These are phyloP conservation scores for Phasia obesa DNA, from an alignment of 2,888 invertebrate genomes.

Conservation along the genomic window DNA sequence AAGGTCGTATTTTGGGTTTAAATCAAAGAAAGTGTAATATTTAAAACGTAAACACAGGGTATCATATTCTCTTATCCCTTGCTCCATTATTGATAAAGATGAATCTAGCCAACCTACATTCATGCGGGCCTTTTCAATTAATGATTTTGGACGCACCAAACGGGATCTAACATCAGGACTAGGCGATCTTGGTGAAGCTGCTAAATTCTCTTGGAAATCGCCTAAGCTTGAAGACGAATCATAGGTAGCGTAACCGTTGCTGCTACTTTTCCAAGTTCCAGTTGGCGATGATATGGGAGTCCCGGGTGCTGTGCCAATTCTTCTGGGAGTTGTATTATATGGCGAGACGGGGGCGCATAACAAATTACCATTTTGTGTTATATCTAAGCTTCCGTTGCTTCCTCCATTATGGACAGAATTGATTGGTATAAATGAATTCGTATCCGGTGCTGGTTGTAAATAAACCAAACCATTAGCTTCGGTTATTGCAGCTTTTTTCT, in stretches of 20 bases:
- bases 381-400: constrained; percentile 87
- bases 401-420: constrained; percentile 87
- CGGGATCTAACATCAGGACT: constrained; percentile 90
- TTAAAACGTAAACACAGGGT: constrained; percentile 96
- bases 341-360: constrained; percentile 82
- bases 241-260: constrained; percentile 80
- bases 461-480: constrained; percentile 81
- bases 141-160: constrained; percentile 91
- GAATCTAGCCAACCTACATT: constrained; percentile 99
- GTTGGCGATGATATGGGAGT: constrained; percentile 90
- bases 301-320: constrained; percentile 83
- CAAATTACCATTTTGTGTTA: constrained; percentile 80
- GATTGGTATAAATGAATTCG: constrained; percentile 92
- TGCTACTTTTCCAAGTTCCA: constrained; percentile 83
- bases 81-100: constrained; percentile 99
- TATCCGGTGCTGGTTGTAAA: constrained; percentile 85
- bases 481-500: constrained; percentile 81
- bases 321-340: constrained; percentile 78
- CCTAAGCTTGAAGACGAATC: constrained; percentile 82
- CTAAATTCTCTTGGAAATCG: constrained; percentile 85
- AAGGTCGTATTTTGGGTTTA: constrained; percentile 97
- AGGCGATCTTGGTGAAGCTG: constrained; percentile 92
- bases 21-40: constrained; percentile 98
- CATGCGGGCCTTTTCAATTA: constrained; percentile 95
- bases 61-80: constrained; percentile 97